Evolutionary conservation across 2,888 invertebrate genomes (phyloP), one percentile per base, ranked within the genome.

Genomic region (Polymixis lichenea): DNA sequence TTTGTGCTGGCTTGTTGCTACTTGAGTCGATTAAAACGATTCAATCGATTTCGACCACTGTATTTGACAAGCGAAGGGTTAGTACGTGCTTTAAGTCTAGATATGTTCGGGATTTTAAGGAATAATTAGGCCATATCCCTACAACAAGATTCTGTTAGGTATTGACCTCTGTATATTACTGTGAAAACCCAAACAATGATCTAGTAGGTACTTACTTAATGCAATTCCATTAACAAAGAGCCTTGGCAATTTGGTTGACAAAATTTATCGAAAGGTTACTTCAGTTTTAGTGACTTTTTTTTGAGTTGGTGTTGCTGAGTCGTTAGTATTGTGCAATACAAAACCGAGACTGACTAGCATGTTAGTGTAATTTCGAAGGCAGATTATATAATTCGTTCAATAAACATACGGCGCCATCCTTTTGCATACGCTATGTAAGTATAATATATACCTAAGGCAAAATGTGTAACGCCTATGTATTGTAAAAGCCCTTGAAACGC

Each of bases 1-100:
- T 89, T 88, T 65, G 89, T 89, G 88, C 88, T 85, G 80, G 80
- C 79, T 83, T 78, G 72, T 85, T 70, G 77, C 87, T 88, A 86
- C 75, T 82, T 77, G 77, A 83, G 78, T 84, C 75, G 83, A 86
- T 83, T 80, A 78, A 77, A 85, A 82, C 79, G 72, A 80, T 81
- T 80, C 69, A 82, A 84, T 81, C 78, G 76, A 74, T 86, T 82
- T 86, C 67, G 73, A 84, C 84, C 64, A 83, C 86, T 77, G 81
- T 82, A 82, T 87, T 87, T 86, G 78, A 87, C 78, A 88, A 87
- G 89, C 87, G 70, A 87, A 82, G 77, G 77, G 66, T 80, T 85
- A 80, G 75, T 84, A 85, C 70, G 88, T 88, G 88, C 85, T 83
- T 78, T 76, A 85, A 75, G 70, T 85, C 80, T 80, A 88, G 83